A percentile compares a stretch with the other conserved stretches of the same genome.
These are phyloP conservation scores for Cyclophora albipunctata DNA, from an alignment of 2,888 invertebrate genomes.

Conservation along the genomic window DNA sequence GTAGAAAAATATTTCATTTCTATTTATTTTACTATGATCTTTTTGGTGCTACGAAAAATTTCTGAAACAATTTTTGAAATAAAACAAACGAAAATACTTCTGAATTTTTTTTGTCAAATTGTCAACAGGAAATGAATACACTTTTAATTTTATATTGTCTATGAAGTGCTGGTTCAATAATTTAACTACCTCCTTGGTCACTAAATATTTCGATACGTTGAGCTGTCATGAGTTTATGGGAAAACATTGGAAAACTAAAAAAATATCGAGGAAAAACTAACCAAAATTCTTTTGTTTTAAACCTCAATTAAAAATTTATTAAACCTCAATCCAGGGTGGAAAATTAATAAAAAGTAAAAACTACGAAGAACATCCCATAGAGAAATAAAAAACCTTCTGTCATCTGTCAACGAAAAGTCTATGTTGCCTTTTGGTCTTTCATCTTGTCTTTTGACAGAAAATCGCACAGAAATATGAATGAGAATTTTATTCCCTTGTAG, in stretches of 20 bases:
- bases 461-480: constrained; percentile 44
- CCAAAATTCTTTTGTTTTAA: too few relatives aligned
- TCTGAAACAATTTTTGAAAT: constrained; percentile 22
- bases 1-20: constrained; percentile 54
- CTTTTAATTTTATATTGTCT: constrained; percentile 30
- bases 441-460: constrained; percentile 37
- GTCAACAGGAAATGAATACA: constrained; percentile 34
- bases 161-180: constrained; percentile 10
- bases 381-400: too few relatives aligned
- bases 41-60: constrained; percentile 34
- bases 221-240: neutral
- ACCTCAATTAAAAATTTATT: too few relatives aligned
- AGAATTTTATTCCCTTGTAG: constrained; percentile 29
- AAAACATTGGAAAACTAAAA: neutral
- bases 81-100: constrained; percentile 25
- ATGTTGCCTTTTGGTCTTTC: neutral
- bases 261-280: too few relatives aligned
- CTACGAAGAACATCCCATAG: too few relatives aligned
- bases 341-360: too few relatives aligned
- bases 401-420: constrained; percentile 1
- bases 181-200: too few relatives aligned
- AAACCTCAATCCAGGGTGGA: too few relatives aligned
- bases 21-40: constrained; percentile 27
- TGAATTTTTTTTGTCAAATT: constrained; percentile 16
- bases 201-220: neutral